Base-by-base conservation (phyloP, 2,888 invertebrate genomes). In the Ditylenchus weischeri region DNA sequence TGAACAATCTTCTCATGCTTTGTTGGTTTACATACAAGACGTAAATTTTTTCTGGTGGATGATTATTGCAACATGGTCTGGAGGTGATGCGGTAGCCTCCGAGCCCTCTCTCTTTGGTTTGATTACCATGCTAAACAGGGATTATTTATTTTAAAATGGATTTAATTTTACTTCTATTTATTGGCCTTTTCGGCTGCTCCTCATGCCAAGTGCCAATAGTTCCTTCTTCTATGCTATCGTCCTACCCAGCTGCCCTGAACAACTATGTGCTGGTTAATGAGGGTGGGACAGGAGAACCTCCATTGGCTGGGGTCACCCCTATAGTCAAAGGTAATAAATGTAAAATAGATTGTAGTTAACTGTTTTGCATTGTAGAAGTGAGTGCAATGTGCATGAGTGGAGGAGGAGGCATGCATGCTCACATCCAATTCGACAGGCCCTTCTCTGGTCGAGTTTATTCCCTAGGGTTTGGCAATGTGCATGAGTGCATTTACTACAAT, bases 391-490 rank as follows among this genome's bases (percentile, higher is more conserved):
- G 82, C 69, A 29, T 54, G 21, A 75, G 77, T 35, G 72, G 71
- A 47, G 77, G 79, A 13, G 82, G 82, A 0, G 62, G 62, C 48
- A 82, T 82, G 61, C 81, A 80, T 1, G 82, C 79, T 6, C 78
- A 78, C 3, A 74, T 82, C 23, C 76, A 77, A 65, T 82, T 82
- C 69, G 79, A 78, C 64, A 70, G 78, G 13, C 73, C 77, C 11
- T 82, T 82, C 69, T 70, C 69, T 47, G 82, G 82, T 11, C 79
- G 78, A 67, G 78, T 82, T 54, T 82, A 82, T 67, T 81, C 81
- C 0, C 63, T 76, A 21, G 74, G 78, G 59, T 82, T 81, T 70
- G 78, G 74, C 18, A 74, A 62, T 29, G 73, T 76, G 7, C 78
- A 78, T 64, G 79, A 81, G 38, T 82, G 82, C 64, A 72, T 82